Conservation (phyloP, 2,888 invertebrate genomes). For the Spilosoma lubricipeda region DNA sequence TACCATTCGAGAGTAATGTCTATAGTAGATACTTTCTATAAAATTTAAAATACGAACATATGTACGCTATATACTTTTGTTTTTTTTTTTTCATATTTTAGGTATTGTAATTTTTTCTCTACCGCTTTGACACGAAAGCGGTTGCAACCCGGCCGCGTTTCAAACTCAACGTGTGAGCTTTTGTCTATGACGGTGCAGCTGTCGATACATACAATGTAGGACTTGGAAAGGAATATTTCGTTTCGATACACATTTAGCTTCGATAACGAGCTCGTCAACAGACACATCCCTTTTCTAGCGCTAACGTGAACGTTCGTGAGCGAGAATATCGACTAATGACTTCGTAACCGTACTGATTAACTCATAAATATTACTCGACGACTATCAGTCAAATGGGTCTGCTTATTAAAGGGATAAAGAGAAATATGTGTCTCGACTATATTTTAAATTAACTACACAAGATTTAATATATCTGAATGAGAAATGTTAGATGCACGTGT, state of each 20-base stretch:
- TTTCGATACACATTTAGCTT: slow-evolving; percentile 49
- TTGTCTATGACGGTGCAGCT: slow-evolving; percentile 19
- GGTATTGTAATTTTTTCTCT: too few species aligned
- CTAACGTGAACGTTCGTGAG: slow-evolving; percentile 40
- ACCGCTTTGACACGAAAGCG: neutral
- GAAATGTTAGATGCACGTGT: neutral
- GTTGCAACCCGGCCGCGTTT: neutral
- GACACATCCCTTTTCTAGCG: slow-evolving; percentile 60
- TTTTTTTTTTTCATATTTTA: too few species aligned
- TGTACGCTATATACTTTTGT: too few species aligned
- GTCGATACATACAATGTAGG: slow-evolving; percentile 32
- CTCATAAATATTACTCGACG: slow-evolving; percentile 36
- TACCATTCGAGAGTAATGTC: too few species aligned
- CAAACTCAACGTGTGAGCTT: neutral
- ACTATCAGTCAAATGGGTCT: slow-evolving; percentile 41
- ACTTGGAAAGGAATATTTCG: slow-evolving; percentile 38
- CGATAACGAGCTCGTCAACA: slow-evolving; percentile 53
- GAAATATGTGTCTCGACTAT: neutral
- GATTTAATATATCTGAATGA: neutral
- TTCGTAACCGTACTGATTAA: slow-evolving; percentile 42
- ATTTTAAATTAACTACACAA: neutral
- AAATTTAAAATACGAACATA: neutral
- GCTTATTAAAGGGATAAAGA: neutral
- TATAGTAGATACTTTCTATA: too few species aligned
- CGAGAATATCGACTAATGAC: slow-evolving; percentile 50